A percentile compares a stretch with the other conserved stretches of the same genome.
These are phyloP conservation scores for Eupithecia abbreviata DNA, from an alignment of 2,888 invertebrate genomes.

Conservation along the genomic window DNA sequence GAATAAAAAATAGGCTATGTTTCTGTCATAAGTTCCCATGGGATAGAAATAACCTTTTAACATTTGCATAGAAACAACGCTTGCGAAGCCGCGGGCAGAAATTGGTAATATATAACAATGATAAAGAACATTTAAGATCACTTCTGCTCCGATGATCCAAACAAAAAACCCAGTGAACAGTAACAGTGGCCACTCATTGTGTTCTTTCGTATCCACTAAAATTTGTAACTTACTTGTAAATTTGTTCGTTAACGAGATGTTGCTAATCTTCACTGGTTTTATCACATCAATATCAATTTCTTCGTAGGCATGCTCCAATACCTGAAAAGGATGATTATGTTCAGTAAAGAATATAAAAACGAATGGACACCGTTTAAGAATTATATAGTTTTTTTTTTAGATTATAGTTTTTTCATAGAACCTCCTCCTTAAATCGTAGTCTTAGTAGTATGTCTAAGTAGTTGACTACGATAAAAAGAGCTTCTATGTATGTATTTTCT, in stretches of 20 bases:
- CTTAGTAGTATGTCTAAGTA: too few relatives aligned
- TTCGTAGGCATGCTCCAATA: conserved; percentile 89
- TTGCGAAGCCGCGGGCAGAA: not conserved
- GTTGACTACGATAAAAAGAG: too few relatives aligned
- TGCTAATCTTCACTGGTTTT: conserved; percentile 81
- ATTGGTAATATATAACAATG: not conserved
- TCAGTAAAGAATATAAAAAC: not conserved
- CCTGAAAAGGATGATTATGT: conserved; percentile 65
- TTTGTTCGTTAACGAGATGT: conserved; percentile 83
- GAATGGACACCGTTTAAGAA: not conserved
- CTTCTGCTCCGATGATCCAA: not conserved
- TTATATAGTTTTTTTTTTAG: too few relatives aligned
- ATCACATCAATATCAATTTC: conserved; percentile 88
- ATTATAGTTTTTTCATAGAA: too few relatives aligned
- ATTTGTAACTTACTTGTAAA: conserved; percentile 68
- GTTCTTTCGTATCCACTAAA: not conserved
- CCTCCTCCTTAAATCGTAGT: too few relatives aligned
- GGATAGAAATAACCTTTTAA: not conserved
- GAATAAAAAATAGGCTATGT: not conserved
- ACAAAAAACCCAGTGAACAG: not conserved
- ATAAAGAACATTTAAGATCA: not conserved
- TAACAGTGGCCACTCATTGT: not conserved
- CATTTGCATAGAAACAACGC: not conserved
- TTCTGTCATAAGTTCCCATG: not conserved
- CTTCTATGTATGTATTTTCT: too few relatives aligned